Percentiles rank a stretch among this genome's conserved stretches.
phyloP scores from a whole-genome alignment of 2,797 vertebrate genomes.

The Macropus fuliginosus region DNA sequence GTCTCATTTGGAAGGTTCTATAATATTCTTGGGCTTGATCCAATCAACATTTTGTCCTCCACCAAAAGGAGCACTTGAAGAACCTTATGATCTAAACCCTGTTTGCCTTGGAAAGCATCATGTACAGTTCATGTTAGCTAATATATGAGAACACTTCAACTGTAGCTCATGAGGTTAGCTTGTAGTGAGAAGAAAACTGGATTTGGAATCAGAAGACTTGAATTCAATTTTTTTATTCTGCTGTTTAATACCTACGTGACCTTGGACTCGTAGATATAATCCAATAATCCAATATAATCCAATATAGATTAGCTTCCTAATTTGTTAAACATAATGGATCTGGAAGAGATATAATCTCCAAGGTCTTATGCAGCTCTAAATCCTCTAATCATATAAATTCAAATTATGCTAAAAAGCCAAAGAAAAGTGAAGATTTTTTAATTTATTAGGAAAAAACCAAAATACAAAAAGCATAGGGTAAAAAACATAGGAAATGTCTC shows the following conservation, averaged over 20 bases:
- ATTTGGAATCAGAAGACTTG: background rate
- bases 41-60: background rate
- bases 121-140: background rate
- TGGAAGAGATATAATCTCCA: background rate
- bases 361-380: background rate
- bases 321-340: background rate
- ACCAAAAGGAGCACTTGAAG: background rate
- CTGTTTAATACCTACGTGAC: background rate
- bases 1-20: background rate
- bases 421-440: constrained; percentile 26
- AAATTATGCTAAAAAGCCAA: constrained; percentile 37
- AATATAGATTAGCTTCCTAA: background rate
- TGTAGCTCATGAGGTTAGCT: background rate
- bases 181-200: background rate
- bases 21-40: background rate
- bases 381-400: constrained; percentile 28
- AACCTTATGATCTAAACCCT: background rate
- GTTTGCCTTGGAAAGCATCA: background rate
- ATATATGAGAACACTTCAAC: background rate
- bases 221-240: background rate
- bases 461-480: background rate
- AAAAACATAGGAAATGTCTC: constrained; percentile 14
- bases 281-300: background rate
- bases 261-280: background rate
- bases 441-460: constrained; percentile 1